Base-by-base conservation (phyloP, 2,888 invertebrate species). In the Eupsilia transversa region DNA sequence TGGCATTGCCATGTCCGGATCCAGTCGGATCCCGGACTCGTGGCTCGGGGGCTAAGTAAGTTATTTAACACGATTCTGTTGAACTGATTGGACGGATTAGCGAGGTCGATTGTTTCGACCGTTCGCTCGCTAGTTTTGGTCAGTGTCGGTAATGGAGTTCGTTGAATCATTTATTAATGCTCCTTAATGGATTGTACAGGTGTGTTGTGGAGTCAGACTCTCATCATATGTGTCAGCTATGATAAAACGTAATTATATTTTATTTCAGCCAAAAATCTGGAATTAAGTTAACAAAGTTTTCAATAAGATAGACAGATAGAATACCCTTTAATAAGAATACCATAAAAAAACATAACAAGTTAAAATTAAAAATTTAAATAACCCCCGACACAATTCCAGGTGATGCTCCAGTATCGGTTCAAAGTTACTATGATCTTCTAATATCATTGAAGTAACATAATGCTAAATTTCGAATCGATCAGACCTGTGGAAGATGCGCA, bases 1-100 rank as follows among this genome's bases (percentile, higher is more conserved):
- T 89, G 81, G 89, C 84, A 84, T 82, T 86, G 84, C 82, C 80
- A 84, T 89, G 88, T 89, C 66, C 67, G 77, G 67, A 80, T 83
- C 65, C 73, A 77, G 76, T 77, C 60, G 76, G 74, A 74, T 66
- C 54, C 66, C 73, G 72, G 63, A 38, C 52, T 70, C 79, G 74
- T 73, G 82, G 82, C 56, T 60, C 41, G 49, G 60, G 59, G 43
- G 56, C 66, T 75, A 82, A 84, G 61, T 79, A 85, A 84, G 78
- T 84, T 83, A 79, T 82, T 82, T 86, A 82, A 79, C 72, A 74
- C 67, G 72, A 74, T 84, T 77, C 74, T 56, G 74, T 70, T 74
- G 68, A 77, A 78, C 83, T 80, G 88, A 86, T 84, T 79, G 84
- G 72, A 2, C 12, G 74, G 84, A 86, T 87, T 87, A 86, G 60